Percentiles rank a stretch among this genome's conserved stretches.
phyloP scores from a whole-genome alignment of 2,888 invertebrate genomes.

The Beris chalybata region DNA sequence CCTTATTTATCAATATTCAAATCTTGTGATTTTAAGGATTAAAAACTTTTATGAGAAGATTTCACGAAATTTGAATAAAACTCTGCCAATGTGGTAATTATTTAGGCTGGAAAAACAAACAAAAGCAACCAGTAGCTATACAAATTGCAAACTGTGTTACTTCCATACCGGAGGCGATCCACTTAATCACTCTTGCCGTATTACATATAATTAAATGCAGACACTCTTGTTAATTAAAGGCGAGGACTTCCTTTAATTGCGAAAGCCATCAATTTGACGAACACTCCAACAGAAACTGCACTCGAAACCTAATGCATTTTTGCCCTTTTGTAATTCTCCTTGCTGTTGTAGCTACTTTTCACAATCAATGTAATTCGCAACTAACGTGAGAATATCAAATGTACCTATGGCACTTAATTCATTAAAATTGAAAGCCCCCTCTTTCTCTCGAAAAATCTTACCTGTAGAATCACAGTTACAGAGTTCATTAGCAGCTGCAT shows the following conservation, averaged over 20 bases:
- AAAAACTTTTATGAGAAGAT: too few relatives aligned
- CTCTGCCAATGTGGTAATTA: conserved; percentile 17
- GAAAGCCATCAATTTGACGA: conserved; percentile 1
- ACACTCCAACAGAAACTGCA: not conserved
- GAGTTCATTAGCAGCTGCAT: too few relatives aligned
- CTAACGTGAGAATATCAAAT: conserved; percentile 8
- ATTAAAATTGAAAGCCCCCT: not conserved
- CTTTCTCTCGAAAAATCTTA: not conserved
- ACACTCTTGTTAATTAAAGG: conserved; percentile 29
- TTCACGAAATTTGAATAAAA: conserved; percentile 1
- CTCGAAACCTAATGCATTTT: not conserved
- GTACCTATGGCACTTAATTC: not conserved
- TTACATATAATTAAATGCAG: conserved; percentile 23
- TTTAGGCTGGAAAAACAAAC: conserved; percentile 26
- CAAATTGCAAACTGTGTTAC: conserved; percentile 16
- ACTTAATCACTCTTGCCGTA: conserved; percentile 20
- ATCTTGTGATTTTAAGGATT: too few relatives aligned
- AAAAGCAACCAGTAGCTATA: conserved; percentile 23
- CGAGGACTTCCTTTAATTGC: conserved; percentile 4
- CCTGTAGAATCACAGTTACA: too few relatives aligned
- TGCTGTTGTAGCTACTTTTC: not conserved
- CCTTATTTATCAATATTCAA: too few relatives aligned
- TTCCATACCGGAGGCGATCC: conserved; percentile 24
- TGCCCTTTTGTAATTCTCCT: not conserved
- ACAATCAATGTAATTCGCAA: not conserved